Evolutionary conservation across 2,113 vertebrate species (phyloP).

Genomic region (Numenius arquata): DNA sequence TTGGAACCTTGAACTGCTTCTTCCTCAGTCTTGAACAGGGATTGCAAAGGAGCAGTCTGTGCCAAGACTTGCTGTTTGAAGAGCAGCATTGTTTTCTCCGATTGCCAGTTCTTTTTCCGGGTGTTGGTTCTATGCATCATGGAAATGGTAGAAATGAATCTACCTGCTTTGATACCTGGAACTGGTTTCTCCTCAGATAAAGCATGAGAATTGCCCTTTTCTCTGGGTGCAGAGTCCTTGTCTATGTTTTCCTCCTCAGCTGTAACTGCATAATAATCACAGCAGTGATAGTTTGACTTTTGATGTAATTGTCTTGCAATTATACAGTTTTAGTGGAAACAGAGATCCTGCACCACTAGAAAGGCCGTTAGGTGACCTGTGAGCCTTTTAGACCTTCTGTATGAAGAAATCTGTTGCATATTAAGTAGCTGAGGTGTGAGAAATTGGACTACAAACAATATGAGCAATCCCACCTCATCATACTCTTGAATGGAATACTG

Average conservation of each 20-base stretch:
- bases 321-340: background rate
- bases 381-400: background rate
- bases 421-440: background rate
- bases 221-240: background rate
- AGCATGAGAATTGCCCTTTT: background rate
- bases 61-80: background rate
- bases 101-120: background rate
- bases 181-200: background rate
- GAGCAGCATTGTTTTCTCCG: background rate
- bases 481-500: background rate
- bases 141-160: background rate
- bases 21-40: background rate
- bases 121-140: background rate
- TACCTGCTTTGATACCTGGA: background rate
- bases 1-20: background rate
- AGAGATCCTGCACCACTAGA: background rate
- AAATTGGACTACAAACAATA: background rate
- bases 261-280: background rate
- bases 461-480: background rate
- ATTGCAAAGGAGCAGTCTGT: background rate
- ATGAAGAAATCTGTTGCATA: background rate
- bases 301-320: background rate
- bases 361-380: background rate
- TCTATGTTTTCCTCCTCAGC: background rate
- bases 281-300: background rate